Conservation (phyloP, 1,140 invertebrate species). For the roundworm (Caenorhabditis elegans) region DNA sequence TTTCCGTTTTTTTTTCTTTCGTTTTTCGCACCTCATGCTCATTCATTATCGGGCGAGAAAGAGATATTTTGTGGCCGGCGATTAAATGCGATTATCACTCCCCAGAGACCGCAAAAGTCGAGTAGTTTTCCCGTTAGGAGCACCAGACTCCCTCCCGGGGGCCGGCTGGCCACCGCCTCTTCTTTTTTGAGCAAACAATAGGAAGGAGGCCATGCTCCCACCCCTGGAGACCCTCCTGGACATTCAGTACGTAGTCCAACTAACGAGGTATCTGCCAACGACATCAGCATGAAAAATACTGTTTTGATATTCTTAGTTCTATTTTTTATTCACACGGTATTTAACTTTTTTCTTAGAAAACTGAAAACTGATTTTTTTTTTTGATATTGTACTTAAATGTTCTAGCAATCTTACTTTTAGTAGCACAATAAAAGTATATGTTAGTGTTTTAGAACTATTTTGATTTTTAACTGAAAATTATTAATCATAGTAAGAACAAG, state of each 20-base stretch:
- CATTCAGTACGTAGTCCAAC: neutral
- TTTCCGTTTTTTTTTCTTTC: neutral
- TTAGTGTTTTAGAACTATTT: too few relatives aligned
- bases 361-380: too few relatives aligned
- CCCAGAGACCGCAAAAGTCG: neutral
- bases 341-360: too few relatives aligned
- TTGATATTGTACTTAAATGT: too few relatives aligned
- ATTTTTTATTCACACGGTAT: neutral
- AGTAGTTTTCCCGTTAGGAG: neutral
- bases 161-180: constrained; percentile 6
- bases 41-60: neutral
- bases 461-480: too few relatives aligned
- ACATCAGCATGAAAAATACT: neutral
- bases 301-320: neutral
- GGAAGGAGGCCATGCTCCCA: neutral
- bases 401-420: too few relatives aligned
- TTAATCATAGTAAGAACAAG: too few relatives aligned
- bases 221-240: neutral
- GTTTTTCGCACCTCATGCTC: neutral
- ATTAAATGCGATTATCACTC: neutral
- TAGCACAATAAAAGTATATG: too few relatives aligned
- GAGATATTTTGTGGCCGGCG: neutral
- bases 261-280: neutral
- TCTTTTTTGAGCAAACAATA: constrained; percentile 8
- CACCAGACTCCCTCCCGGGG: neutral